Base-by-base conservation (phyloP, 2,888 invertebrate genomes). In the Cryptus viduatorius region DNA sequence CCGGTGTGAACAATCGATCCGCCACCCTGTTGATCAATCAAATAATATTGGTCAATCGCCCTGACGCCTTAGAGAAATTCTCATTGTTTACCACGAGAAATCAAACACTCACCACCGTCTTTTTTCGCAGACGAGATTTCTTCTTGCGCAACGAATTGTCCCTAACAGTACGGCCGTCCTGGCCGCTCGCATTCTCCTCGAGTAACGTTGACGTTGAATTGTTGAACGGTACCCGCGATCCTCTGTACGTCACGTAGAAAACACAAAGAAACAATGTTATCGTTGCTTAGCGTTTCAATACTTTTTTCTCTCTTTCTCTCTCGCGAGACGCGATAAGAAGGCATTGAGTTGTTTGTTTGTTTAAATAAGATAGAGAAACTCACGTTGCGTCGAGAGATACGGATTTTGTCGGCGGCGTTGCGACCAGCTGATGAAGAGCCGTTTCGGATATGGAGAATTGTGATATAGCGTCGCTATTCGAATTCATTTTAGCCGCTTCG, bases 391-490 rank as follows among this genome's bases (percentile, higher is more conserved):
- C 93, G 48, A 93, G 87, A 5, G 93, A 93, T 31, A 87, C 90
- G 48, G 93, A 92, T 86, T 93, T 93, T 5, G 91, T 91, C 4
- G 93, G 92, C 46, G 94, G 94, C 5, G 94, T 92, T 14, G 94
- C 89, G 48, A 94, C 92, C 75, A 98, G 94, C 72, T 96, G 96
- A 94, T 98, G 96, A 85, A 98, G 94, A 29, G 98, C 98, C 0
- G 98, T 98, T 94, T 98, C 98, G 2, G 98, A 98, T 87, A 97
- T 98, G 4, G 98, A 98, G 94, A 97, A 97, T 88, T 96, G 93
- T 24, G 93, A 92, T 77, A 93, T 92, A 8, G 91, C 84, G 75
- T 93, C 92, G 80, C 89, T 91, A 29, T 87, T 87, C 48, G 91
- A 89, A 79, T 90, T 89, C 37, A 90, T 86, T 76, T 88, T 87